Conservation (phyloP, 92 coral and sea anemone species). For the Desmophyllum pertusum region DNA sequence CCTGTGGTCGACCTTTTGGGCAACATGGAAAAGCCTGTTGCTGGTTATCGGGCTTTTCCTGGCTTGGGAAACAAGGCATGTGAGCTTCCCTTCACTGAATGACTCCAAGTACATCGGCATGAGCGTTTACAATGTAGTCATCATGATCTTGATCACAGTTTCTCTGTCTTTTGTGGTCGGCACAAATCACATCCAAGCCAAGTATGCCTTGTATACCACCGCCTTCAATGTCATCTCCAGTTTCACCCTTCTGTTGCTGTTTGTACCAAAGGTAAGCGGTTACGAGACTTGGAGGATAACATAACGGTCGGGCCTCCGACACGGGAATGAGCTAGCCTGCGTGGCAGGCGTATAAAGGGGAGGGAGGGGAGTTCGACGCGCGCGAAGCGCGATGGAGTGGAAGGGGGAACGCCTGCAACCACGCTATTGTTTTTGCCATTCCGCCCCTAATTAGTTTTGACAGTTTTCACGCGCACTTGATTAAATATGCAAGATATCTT, state of each 20-base stretch:
- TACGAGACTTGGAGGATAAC: no score
- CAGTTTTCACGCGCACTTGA: no score
- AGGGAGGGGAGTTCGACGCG: no score
- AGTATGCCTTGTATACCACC: slow-evolving; percentile 51
- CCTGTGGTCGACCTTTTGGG: slow-evolving; percentile 48
- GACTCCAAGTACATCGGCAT: slow-evolving; percentile 81
- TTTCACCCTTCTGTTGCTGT: slow-evolving; percentile 61
- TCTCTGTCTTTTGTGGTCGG: slow-evolving; percentile 56
- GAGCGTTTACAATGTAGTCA: slow-evolving; percentile 79
- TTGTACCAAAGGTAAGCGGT: slow-evolving; percentile 75
- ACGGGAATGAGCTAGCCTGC: no score
- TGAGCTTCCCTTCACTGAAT: slow-evolving; percentile 65
- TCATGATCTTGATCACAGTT: slow-evolving; percentile 46
- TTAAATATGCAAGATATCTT: no score
- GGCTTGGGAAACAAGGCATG: slow-evolving; percentile 88
- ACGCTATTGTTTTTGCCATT: no score
- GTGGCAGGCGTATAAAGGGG: no score
- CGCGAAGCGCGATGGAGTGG: no score
- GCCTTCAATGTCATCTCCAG: slow-evolving; percentile 70
- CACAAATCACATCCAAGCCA: slow-evolving; percentile 31
- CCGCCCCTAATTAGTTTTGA: no score
- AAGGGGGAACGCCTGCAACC: no score
- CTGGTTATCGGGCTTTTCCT: slow-evolving; percentile 73
- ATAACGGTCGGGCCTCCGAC: no score
- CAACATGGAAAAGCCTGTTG: slow-evolving; percentile 60